Base-by-base conservation (phyloP, 1,140 invertebrate genomes). In the Euglossa dilemma region DNA sequence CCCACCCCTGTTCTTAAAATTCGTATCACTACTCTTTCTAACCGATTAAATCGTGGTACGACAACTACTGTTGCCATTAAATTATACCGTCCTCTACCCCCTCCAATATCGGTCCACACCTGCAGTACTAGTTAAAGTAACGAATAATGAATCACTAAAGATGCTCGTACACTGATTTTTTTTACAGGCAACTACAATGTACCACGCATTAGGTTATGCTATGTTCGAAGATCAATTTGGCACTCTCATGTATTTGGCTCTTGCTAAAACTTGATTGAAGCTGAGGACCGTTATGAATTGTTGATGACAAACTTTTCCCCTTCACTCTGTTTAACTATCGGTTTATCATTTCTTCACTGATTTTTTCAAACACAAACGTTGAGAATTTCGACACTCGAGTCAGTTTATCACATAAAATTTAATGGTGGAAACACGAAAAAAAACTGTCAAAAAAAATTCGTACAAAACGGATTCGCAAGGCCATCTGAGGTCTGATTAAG, bases 401-500 rank as follows among this genome's bases (percentile, higher is more conserved):
- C 57, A 47, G 54, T 64, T 71, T 77, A 47, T 56, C 36, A 75
- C 75, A 72, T 77, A 5, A 23, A 85, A 80, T 80, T 82, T 85
- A 52, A 52, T 47, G 16, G 59, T 54, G n/a, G 18, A 70, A 47
- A n/a, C 56, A 25, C 66, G 66, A 36, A 77, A 63, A 9, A 64
- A 16, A 64, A 59, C 52, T 18, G 61, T 80, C 43, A 59, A 52
- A 73, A 28, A 57, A 52, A 11, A 81, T 63, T 71, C 36, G 45
- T 54, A 28, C 28, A 57, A 76, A 83, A 45, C 56, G 61, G 43
- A 80, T 75, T 84, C 71, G 20, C 75, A 75, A 80, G 75, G 61
- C 54, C 76, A 83, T 59, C 84, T 83, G 56, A 70, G 36, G 67
- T 59, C 52, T 61, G 72, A 78, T 88, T 28, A 78, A 86, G 25